Evolutionary conservation across 1,140 invertebrate species (phyloP).

Genomic region (Anadara kagoshimensis): DNA sequence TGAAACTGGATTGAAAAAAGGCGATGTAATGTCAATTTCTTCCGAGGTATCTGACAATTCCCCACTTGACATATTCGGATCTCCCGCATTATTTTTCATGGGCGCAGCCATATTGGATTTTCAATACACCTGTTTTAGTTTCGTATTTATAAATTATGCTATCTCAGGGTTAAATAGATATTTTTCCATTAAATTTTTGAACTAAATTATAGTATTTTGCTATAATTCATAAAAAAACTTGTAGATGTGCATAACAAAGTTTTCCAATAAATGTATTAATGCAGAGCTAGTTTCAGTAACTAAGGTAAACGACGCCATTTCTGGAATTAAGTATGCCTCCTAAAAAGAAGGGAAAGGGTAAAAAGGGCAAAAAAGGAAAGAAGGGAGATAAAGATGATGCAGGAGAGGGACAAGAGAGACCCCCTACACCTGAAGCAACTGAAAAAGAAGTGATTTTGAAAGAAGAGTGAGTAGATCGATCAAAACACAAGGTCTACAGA

Average conservation of each 20-base stretch:
- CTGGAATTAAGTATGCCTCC: background rate
- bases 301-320: slow-evolving; percentile 3
- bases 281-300: background rate
- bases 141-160: no score
- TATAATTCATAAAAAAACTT: no score
- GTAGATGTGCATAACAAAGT: background rate
- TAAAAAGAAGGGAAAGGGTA: slow-evolving; percentile 56
- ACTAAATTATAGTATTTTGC: no score
- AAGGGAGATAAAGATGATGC: slow-evolving; percentile 55
- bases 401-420: slow-evolving; percentile 43
- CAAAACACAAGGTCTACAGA: no score
- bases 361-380: slow-evolving; percentile 62
- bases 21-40: slow-evolving; percentile 43
- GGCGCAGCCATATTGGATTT: slow-evolving; percentile 54
- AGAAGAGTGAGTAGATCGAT: slow-evolving; percentile 62
- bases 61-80: slow-evolving; percentile 22
- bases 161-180: no score
- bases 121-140: background rate
- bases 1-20: slow-evolving; percentile 48
- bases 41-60: slow-evolving; percentile 24
- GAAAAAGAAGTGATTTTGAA: slow-evolving; percentile 68
- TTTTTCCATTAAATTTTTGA: no score
- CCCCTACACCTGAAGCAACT: slow-evolving; percentile 57
- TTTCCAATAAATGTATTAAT: slow-evolving; percentile 1
- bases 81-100: slow-evolving; percentile 35